These are phyloP conservation scores for Rotaria socialis DNA, from an alignment of 2,888 invertebrate species.

Conservation along the genomic window DNA sequence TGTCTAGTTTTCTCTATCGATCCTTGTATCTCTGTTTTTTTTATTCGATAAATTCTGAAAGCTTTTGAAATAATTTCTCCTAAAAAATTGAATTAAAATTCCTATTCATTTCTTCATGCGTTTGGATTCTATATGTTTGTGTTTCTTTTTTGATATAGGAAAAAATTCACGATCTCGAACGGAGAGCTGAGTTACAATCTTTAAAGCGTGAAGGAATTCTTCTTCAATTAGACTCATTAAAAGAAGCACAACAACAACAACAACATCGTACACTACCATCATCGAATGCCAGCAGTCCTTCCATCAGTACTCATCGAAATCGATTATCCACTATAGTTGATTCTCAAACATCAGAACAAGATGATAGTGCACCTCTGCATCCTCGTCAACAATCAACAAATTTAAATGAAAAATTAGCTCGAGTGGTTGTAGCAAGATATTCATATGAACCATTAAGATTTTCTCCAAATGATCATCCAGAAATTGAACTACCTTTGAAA, in stretches of 20 bases:
- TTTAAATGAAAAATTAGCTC: conserved; percentile 13
- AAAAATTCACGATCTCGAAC: conserved; percentile 73
- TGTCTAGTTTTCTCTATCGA: too few species aligned
- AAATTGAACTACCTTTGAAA: conserved; percentile 83
- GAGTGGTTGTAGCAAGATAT: conserved; percentile 54
- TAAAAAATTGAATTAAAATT: too few species aligned
- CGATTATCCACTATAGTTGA: background rate
- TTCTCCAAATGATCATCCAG: conserved; percentile 80
- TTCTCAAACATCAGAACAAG: background rate
- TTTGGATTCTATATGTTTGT: too few species aligned
- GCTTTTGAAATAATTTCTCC: too few species aligned
- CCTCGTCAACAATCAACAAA: background rate
- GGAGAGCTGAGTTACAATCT: conserved; percentile 73
- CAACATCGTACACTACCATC: conserved; percentile 47
- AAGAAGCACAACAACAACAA: conserved; percentile 58
- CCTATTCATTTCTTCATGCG: too few species aligned
- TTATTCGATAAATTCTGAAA: too few species aligned
- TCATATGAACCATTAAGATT: conserved; percentile 69
- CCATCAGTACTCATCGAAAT: background rate
- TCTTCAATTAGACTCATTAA: conserved; percentile 73
- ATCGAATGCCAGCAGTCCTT: background rate
- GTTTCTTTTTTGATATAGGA: conserved; percentile 47
- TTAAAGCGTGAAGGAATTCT: conserved; percentile 81
- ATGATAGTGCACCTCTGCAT: background rate
- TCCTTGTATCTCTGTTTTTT: too few species aligned